These are phyloP conservation scores for Neotragus pygmaeus DNA, from an alignment of 2,113 vertebrate species.

Conservation along the genomic window DNA sequence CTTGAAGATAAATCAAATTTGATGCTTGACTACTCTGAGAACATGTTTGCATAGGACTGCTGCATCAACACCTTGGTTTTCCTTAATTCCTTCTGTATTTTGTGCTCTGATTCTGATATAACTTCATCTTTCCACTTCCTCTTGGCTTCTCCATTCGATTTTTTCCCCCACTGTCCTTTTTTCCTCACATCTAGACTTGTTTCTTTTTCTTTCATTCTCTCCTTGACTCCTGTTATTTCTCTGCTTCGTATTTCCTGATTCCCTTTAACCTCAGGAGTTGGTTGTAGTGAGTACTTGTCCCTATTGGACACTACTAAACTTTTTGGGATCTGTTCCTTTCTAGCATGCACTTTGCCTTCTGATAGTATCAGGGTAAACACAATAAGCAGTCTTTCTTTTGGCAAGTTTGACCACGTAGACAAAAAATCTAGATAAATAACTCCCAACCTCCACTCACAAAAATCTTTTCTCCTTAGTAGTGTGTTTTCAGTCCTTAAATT, in stretches of 20 bases:
- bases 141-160: neutral
- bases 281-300: neutral
- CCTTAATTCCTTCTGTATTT: neutral
- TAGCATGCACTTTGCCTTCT: neutral
- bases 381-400: neutral
- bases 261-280: neutral
- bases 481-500: conserved; percentile 50
- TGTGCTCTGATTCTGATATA: neutral
- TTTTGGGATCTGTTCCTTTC: neutral
- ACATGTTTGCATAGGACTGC: neutral
- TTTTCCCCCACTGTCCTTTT: neutral
- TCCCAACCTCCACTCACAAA: neutral
- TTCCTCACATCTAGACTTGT: neutral
- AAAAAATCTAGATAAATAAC: conserved; percentile 44
- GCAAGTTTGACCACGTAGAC: conserved; percentile 5
- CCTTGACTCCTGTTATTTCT: neutral
- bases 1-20: neutral
- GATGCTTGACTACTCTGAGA: neutral
- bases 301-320: neutral
- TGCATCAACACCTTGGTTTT: neutral
- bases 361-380: neutral
- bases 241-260: neutral
- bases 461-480: conserved; percentile 20
- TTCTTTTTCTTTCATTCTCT: neutral
- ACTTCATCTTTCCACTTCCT: neutral